phyloP scores from a whole-genome alignment of 2,797 vertebrate species.

The Odontamblyopus rebecca region DNA sequence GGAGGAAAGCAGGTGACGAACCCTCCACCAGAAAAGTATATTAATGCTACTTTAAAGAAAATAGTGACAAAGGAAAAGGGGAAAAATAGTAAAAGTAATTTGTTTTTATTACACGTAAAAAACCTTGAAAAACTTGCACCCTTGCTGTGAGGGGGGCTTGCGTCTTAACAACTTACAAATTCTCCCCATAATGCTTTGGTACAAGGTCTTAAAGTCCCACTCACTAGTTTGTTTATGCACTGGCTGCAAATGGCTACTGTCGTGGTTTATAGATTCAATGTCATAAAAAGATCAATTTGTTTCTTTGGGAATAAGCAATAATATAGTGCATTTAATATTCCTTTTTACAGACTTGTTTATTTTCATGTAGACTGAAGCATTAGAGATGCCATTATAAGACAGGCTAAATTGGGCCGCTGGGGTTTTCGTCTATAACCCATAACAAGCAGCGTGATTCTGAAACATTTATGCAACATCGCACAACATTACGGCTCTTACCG shows the following conservation, averaged over 20 bases:
- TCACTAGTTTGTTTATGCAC: constrained; percentile 40
- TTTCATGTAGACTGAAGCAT: constrained; percentile 66
- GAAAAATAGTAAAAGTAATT: too few relatives aligned
- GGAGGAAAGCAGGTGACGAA: too few relatives aligned
- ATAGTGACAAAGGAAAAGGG: too few relatives aligned
- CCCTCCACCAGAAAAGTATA: too few relatives aligned
- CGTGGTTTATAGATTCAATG: constrained; percentile 46
- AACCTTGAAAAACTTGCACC: constrained; percentile 3
- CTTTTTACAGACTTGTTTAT: constrained; percentile 71
- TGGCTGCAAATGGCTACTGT: constrained; percentile 35
- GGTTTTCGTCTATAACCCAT: constrained; percentile 40
- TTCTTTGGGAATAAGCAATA: constrained; percentile 63
- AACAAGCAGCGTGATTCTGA: constrained; percentile 58
- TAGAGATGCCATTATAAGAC: constrained; percentile 67
- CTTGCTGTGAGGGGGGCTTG: not conserved
- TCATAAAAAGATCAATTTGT: constrained; percentile 66
- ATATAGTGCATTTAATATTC: constrained; percentile 64
- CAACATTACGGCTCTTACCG: constrained; percentile 55
- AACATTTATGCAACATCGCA: constrained; percentile 67
- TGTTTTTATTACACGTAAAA: too few relatives aligned
- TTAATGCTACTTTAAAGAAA: too few relatives aligned
- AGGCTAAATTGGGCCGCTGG: constrained; percentile 60
- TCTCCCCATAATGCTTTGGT: constrained; percentile 14
- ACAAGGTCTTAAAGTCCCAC: constrained; percentile 33
- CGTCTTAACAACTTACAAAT: constrained; percentile 14